Evolutionary conservation across 2,113 vertebrate species (phyloP), one percentile per base, ranked within the genome.

Genomic region (Paramormyrops kingsleyae): DNA sequence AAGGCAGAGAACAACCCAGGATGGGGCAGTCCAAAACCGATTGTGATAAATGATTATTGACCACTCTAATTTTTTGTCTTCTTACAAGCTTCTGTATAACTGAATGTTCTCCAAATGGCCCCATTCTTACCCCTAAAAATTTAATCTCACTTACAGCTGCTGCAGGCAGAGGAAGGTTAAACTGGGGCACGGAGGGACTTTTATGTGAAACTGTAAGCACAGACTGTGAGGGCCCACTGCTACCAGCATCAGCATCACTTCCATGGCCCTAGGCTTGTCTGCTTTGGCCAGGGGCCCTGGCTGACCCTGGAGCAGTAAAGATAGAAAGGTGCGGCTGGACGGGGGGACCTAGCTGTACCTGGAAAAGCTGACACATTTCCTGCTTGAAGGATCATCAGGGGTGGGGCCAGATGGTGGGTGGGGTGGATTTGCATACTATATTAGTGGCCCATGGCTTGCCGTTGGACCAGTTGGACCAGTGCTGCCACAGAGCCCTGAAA

Each of bases 371-470:
- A 44, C 62, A 15, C 13, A 5, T 86, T 53, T 52, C 50, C 50
- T 53, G 49, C 50, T 50, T 19, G 49, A 8, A 13, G 74, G 5
- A 6, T 1, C 74, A 80, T 70, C 62, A 87, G 85, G n/a, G 85
- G 85, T 53, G 50, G 85, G 13, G 85, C 27, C 49, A 35, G 31
- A 27, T 47, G 50, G 31, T 50, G n/a, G n/a, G 50, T 27, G 50
- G n/a, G 50, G n/a, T 56, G 39, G 85, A 87, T 87, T 87, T 87
- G 85, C 85, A 87, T 87, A 39, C 5, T 19, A 35, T 87, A 53
- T 53, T 87, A 87, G 15, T 31, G n/a, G 31, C 50, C 47, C 85
- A 56, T 50, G 83, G 44, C n/a, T 10, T 24, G 83, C 85, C 0
- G 50, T 53, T 52, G 47, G 85, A 87, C 85, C 85, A 56, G 50